Base-by-base conservation (phyloP, 2,113 vertebrate species). In the Dinomys branickii region DNA sequence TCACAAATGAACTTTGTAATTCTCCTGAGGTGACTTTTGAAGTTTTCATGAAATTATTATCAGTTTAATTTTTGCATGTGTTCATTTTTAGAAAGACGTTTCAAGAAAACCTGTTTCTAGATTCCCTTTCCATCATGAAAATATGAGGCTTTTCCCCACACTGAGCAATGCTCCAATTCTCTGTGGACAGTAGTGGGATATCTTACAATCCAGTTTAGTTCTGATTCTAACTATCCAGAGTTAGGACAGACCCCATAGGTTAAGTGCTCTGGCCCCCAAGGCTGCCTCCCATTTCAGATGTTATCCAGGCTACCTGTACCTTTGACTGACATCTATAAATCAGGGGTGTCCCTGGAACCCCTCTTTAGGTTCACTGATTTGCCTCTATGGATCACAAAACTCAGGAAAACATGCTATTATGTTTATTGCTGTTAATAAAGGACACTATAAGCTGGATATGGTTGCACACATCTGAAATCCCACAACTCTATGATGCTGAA, bases 331-430 rank as follows among this genome's bases (percentile, higher is more conserved):
- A 67, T 26, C 63, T 73, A 4, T 38, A 30, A n/a, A 63, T 44
- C 4, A 26, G 13, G 14, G 2, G 2, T n/a, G n/a, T 91, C 10
- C n/a, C 17, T 30, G 0, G 1, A 44, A 12, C 24, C 7, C 5
- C 14, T 47, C 3, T 19, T 38, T 73, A 73, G 30, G 20, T 9
- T 73, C 83, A 91, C 5, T 16, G 16, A 12, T 61, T 87, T 88
- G 10, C 47, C 71, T 5, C 5, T 54, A 10, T 52, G 10, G 2
- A 35, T 94, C 24, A 24, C 0, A 59, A 61, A 89, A 61, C 24
- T 75, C 33, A 75, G 44, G 8, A 44, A 82, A 69, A 73, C 7
- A 47, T 24, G 19, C 41, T 22, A 41, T 75, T 63, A 14, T 71
- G 8, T 63, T 82, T 47, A 63, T 20, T 35, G 33, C 3, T 73